Evolutionary conservation across 2,797 vertebrate genomes (phyloP).

Genomic region (Brachyrhaphis roseni): DNA sequence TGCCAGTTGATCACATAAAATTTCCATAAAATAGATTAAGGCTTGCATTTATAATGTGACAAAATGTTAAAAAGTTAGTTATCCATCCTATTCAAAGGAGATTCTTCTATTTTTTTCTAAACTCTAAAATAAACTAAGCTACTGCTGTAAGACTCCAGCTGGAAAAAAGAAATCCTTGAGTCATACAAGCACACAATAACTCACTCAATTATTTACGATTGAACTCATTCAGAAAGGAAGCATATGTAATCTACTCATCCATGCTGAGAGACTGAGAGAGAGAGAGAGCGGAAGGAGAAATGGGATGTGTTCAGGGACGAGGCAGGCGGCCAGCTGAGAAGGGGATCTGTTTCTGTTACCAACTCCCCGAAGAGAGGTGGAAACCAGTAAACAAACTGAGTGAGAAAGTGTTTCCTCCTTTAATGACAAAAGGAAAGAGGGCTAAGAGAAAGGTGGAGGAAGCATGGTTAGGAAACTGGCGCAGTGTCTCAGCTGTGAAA

Average conservation of each 20-base stretch:
- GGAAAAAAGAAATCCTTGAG: conserved; percentile 62
- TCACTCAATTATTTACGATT: conserved; percentile 79
- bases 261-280: conserved; percentile 68
- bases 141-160: conserved; percentile 51
- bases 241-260: conserved; percentile 82
- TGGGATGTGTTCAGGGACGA: conserved; percentile 72
- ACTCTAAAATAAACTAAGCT: conserved; percentile 61
- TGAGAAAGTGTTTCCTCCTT: conserved; percentile 74
- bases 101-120: conserved; percentile 47
- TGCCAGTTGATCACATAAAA: neutral
- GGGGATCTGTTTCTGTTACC: conserved; percentile 76
- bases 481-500: conserved; percentile 73
- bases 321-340: conserved; percentile 79
- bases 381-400: conserved; percentile 81
- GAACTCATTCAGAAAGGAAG: conserved; percentile 80
- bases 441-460: conserved; percentile 52
- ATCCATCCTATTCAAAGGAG: neutral
- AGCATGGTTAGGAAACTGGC: conserved; percentile 50
- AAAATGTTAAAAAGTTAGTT: neutral
- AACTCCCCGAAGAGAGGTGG: conserved; percentile 79
- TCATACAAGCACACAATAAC: conserved; percentile 74
- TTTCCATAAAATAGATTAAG: neutral
- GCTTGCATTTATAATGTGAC: neutral
- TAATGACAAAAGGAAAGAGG: conserved; percentile 74
- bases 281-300: conserved; percentile 71